A percentile compares a stretch with the other conserved stretches of the same genome.
Evolutionary conservation across 2,797 vertebrate genomes (phyloP).

Genomic region (Pangasius djambal): DNA sequence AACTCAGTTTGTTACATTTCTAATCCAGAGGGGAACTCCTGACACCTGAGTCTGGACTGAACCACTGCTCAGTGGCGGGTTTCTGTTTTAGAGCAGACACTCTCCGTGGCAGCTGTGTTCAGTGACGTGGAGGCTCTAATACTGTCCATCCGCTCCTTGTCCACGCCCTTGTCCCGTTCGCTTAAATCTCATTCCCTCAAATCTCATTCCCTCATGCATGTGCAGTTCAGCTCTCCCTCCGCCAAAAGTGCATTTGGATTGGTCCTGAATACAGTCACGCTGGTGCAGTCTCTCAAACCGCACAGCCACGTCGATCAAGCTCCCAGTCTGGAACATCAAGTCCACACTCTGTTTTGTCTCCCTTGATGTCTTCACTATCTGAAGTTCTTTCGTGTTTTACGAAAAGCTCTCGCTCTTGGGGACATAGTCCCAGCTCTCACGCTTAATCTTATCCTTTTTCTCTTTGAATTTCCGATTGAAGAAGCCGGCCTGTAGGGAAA

Average conservation of each 20-base stretch:
- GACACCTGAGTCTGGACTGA: not conserved
- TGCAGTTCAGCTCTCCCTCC: not conserved
- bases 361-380: not conserved
- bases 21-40: not conserved
- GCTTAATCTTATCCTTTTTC: slow-evolving; percentile 67
- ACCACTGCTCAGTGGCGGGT: not conserved
- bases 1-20: not conserved
- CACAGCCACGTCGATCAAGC: slow-evolving; percentile 7
- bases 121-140: not conserved
- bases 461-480: slow-evolving; percentile 84
- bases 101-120: not conserved
- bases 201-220: not conserved
- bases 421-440: slow-evolving; percentile 90
- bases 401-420: slow-evolving; percentile 73
- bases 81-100: not conserved
- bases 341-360: not conserved
- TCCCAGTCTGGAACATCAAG: slow-evolving; percentile 2
- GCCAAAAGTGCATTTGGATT: slow-evolving; percentile 36
- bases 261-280: slow-evolving; percentile 8
- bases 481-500: slow-evolving; percentile 84
- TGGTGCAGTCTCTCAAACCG: not conserved
- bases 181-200: not conserved
- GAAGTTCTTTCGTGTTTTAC: slow-evolving; percentile 30
- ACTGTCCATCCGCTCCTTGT: too few species aligned
- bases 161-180: not conserved